A percentile compares a stretch with the other conserved stretches of the same genome.
phyloP scores from a whole-genome alignment of 1,140 invertebrate genomes.

The Papilio glaucus region DNA sequence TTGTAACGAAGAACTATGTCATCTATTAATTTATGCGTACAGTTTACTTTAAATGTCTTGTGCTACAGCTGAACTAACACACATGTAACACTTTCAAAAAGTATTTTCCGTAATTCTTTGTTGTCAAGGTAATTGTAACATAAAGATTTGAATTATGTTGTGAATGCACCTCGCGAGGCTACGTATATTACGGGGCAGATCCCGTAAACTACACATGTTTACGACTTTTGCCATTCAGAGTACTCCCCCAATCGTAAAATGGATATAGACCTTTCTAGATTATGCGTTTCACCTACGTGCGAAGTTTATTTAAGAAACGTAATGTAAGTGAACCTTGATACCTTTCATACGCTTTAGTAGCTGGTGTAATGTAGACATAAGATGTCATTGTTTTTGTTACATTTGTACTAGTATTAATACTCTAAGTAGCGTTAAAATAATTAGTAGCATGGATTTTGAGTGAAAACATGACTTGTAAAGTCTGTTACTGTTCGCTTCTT shows the following conservation, averaged over 20 bases:
- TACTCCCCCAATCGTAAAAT: constrained; percentile 46
- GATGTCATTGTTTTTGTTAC: too few relatives aligned
- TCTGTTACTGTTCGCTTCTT: background rate
- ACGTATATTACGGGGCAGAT: constrained; percentile 28
- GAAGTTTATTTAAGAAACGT: constrained; percentile 37
- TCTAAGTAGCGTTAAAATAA: background rate
- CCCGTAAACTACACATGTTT: constrained; percentile 51
- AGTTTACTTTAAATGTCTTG: background rate
- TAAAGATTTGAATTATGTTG: constrained; percentile 28
- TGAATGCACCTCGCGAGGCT: constrained; percentile 33
- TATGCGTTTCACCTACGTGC: constrained; percentile 48
- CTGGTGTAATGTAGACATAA: background rate
- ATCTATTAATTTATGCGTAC: too few relatives aligned
- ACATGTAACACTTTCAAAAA: background rate
- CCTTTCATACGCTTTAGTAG: background rate
- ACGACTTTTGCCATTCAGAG: constrained; percentile 39
- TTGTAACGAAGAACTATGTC: too few relatives aligned
- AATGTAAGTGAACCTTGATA: constrained; percentile 20
- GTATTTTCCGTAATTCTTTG: background rate
- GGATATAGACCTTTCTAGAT: constrained; percentile 48
- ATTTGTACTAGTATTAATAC: too few relatives aligned
- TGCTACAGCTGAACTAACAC: background rate
- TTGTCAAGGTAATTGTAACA: constrained; percentile 12
- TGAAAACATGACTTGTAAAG: background rate
- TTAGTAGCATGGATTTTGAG: background rate